Base-by-base conservation (phyloP, 2,113 vertebrate species). In the Ophthalmolycus amberensis region DNA sequence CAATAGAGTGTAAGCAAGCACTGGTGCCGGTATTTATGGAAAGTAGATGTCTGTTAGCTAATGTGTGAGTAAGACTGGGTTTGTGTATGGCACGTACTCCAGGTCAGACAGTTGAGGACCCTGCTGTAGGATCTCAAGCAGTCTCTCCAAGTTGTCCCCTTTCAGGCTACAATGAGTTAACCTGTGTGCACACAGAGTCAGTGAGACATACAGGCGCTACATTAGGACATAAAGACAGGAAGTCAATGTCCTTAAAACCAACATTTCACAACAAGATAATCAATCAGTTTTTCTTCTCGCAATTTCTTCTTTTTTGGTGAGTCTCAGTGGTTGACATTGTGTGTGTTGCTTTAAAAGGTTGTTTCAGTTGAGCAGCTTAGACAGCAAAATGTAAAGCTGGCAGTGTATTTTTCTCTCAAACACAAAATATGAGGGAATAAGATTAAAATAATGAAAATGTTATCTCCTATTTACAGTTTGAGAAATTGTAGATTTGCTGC, bases 91-190 rank as follows among this genome's bases (percentile, higher is more conserved):
- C 9, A 75, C 93, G 50, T 91, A 95, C 95, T 94, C 89, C 22
- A 95, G 80, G 66, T 89, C 44, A 78, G 89, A 89, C 10, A 95
- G 80, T 0, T 63, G 90, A 22, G 80, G 85, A 70, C 85, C 84
- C 46, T 76, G 73, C 75, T 89, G 78, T 25, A 95, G 86, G 67
- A 92, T 86, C 52, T 77, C 32, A 3, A 89, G 80, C 60, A 95
- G 90, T 34, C 69, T 79, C 59, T 86, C 59, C 62, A 94, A 9
- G 62, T 85, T 40, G 6, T 60, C 75, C 22, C 25, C 42, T 22
- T 72, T 75, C 64, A 95, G 86, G 63, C 37, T 67, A n/a, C 92
- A 95, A 46, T 91, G 34, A 25, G 81, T 93, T 22, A 95, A 84
- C 50, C 95, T 95, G 89, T 40, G 71, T 8, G 20, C 14, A 78